Evolutionary conservation across 1,140 invertebrate genomes (phyloP).

Genomic region (Drosophila kohkoa): DNA sequence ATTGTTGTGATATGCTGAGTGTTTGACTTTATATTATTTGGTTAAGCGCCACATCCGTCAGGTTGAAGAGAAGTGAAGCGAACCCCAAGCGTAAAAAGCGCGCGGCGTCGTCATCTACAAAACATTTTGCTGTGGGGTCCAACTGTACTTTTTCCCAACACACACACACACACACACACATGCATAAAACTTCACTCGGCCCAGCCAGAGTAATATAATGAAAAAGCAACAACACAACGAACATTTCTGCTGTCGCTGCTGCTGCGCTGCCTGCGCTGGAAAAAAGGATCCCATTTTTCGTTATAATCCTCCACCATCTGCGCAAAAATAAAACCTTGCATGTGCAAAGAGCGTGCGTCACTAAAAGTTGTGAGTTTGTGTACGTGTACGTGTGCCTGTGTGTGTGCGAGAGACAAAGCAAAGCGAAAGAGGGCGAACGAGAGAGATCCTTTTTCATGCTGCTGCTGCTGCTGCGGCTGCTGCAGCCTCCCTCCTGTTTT

Average conservation of each 20-base stretch:
- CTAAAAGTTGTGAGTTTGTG: slow-evolving; percentile 10
- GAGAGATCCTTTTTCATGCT: slow-evolving; percentile 77
- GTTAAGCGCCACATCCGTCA: slow-evolving; percentile 35
- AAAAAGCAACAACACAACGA: slow-evolving; percentile 31
- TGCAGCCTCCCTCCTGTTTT: slow-evolving; percentile 56
- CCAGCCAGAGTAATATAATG: slow-evolving; percentile 28
- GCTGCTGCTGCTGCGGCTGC: slow-evolving; percentile 20
- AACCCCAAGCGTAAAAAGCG: slow-evolving; percentile 50
- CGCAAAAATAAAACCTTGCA: slow-evolving; percentile 81
- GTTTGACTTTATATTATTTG: slow-evolving; percentile 28
- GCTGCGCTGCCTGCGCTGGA: slow-evolving; percentile 45
- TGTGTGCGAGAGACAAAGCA: slow-evolving; percentile 25
- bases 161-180: not conserved
- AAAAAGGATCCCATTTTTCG: slow-evolving; percentile 77
- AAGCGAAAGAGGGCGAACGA: slow-evolving; percentile 47
- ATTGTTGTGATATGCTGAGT: slow-evolving; percentile 11
- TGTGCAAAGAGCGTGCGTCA: slow-evolving; percentile 76
- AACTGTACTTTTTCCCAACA: slow-evolving; percentile 72
- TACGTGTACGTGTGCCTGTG: slow-evolving; percentile 6
- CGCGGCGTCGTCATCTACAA: slow-evolving; percentile 44
- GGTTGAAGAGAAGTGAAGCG: slow-evolving; percentile 1
- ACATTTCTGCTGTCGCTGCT: slow-evolving; percentile 29
- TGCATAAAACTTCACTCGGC: slow-evolving; percentile 32
- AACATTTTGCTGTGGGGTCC: slow-evolving; percentile 49
- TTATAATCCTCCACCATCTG: slow-evolving; percentile 81